These are phyloP conservation scores for Chloroceryle inda DNA, from an alignment of 2,797 vertebrate species.

Conservation along the genomic window DNA sequence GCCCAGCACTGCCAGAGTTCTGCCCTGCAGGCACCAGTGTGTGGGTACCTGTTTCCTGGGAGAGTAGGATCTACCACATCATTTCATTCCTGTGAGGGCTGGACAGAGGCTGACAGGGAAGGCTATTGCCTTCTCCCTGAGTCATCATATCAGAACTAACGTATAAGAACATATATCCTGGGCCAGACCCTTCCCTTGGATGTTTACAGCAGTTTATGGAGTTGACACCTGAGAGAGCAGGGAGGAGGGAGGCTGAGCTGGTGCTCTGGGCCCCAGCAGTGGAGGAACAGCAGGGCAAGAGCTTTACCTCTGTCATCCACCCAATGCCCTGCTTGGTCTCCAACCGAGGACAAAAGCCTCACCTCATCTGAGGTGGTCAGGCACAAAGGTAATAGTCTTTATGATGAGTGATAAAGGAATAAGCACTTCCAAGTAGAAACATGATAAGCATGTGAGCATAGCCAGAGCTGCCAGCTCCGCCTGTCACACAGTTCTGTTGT, in stretches of 20 bases:
- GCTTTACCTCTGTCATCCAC: not conserved
- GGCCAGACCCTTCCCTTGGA: not conserved
- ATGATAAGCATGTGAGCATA: not conserved
- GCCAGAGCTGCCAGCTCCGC: not conserved
- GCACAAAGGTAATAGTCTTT: not conserved
- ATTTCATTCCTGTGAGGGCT: accelerated
- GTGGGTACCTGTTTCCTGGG: accelerated
- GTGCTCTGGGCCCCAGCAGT: accelerated
- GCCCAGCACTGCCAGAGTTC: accelerated
- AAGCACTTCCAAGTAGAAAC: not conserved
- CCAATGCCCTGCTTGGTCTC: not conserved
- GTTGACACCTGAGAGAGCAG: no score
- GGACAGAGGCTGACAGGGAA: not conserved
- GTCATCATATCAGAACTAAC: no score
- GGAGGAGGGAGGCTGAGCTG: not conserved
- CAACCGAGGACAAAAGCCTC: not conserved
- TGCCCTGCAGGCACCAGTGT: accelerated
- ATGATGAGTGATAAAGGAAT: not conserved
- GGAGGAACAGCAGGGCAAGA: not conserved
- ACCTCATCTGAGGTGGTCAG: not conserved
- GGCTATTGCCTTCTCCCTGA: no score
- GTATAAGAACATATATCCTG: no score
- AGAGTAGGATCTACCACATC: not conserved
- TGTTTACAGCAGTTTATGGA: not conserved
- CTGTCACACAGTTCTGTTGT: not conserved